Percentiles rank a stretch among this genome's conserved stretches.
These are phyloP conservation scores for Lepidocyrtoides sp. DNA, from an alignment of 2,888 invertebrate species.

Conservation along the genomic window DNA sequence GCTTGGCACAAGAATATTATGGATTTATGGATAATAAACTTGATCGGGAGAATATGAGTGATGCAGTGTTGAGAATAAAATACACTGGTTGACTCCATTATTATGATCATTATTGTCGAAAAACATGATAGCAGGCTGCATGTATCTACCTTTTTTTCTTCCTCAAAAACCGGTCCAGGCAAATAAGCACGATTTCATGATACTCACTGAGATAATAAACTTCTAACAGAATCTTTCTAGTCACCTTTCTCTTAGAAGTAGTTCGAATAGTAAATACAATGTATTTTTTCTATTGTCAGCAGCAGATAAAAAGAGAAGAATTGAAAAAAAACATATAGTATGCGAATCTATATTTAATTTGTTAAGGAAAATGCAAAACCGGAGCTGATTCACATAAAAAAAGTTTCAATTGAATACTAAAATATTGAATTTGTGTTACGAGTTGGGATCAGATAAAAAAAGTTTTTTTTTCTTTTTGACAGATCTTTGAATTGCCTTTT, in stretches of 20 bases:
- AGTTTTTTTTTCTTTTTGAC: not conserved
- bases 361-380: conserved; percentile 13
- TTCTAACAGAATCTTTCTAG: conserved; percentile 37
- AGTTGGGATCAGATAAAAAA: conserved; percentile 23
- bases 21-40: conserved; percentile 73
- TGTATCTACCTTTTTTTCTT: conserved; percentile 31
- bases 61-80: conserved; percentile 78
- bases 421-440: conserved; percentile 38
- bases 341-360: conserved; percentile 36
- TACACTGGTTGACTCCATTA: conserved; percentile 76
- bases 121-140: conserved; percentile 68
- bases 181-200: conserved; percentile 75
- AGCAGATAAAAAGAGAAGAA: not conserved
- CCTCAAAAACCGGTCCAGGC: conserved; percentile 73
- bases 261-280: not conserved
- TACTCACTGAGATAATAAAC: conserved; percentile 66
- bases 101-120: conserved; percentile 78
- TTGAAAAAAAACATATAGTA: not conserved
- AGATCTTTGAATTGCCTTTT: not conserved
- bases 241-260: conserved; percentile 26
- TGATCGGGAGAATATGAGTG: conserved; percentile 72
- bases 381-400: conserved; percentile 6
- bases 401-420: conserved; percentile 2
- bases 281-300: not conserved
- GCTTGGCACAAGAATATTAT: conserved; percentile 74